Base-by-base conservation (phyloP, 2,113 vertebrate genomes). In the Ceyx margarethae region DNA sequence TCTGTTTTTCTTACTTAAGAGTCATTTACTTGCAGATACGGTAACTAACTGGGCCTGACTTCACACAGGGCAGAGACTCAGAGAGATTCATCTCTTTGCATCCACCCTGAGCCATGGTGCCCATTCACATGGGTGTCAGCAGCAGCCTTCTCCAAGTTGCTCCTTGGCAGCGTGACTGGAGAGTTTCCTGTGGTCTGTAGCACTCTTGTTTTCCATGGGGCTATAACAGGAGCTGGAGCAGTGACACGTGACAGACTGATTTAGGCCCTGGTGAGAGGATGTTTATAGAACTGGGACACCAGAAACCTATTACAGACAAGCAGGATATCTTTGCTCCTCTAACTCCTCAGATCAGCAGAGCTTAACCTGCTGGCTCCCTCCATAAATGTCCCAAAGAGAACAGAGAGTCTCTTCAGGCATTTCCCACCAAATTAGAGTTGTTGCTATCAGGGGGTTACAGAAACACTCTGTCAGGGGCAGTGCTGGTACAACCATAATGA, bases 301-400 rank as follows among this genome's bases (percentile, higher is more conserved):
- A 0, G 42, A 45, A 67, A 68, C 4, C 14, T 71, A 6, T 31
- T 72, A 68, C 35, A 45, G 74, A 22, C 48, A 68, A 91, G 91
- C 87, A 90, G 93, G 87, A 89, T 68, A 84, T 78, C 91, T 93
- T 90, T 93, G 66, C 74, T 87, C 11, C 81, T 94, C 66, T 78
- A 89, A 71, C 91, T 84, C 92, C 4, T 2, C 46, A 91, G 93
- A 89, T 95, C 93, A 95, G 84, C 87, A 91, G 91, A 81, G 89
- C 94, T 94, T 94, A 94, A 93, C 91, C 86, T 92, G 91, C 78
- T 93, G 81, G 77, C 53, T 89, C 62, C 89, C 89, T 85, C 78
- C 58, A 79, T 51, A 89, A 90, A 62, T 50, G 60, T 77, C 56
- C 68, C 72, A 58, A 29, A 85, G 33, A 53, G 26, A 79, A 4